A percentile compares a stretch with the other conserved stretches of the same genome.
Conservation (phyloP, 2,113 vertebrate species). For the Rhynchomys soricoides region DNA sequence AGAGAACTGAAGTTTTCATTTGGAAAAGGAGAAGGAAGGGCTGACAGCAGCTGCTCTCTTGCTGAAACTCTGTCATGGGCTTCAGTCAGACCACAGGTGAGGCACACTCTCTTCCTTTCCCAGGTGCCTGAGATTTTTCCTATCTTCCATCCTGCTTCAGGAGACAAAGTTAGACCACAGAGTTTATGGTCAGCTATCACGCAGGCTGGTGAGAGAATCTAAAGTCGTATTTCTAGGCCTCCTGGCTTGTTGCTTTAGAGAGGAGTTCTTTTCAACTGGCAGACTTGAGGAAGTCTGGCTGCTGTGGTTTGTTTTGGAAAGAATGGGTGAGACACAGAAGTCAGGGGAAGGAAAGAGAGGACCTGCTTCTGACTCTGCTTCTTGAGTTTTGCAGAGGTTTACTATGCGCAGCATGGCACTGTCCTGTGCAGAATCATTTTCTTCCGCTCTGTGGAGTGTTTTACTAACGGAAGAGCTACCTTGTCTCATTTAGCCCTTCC, state of each 20-base stretch:
- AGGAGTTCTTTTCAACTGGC: background rate
- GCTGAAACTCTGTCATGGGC: background rate
- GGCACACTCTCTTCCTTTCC: background rate
- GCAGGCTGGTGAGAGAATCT: background rate
- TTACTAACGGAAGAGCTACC: background rate
- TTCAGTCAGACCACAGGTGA: background rate
- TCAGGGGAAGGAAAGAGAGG: background rate
- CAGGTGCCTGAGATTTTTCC: background rate
- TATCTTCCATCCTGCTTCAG: background rate
- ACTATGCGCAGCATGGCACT: background rate
- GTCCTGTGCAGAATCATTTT: background rate
- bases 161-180: background rate
- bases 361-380: background rate
- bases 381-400: background rate
- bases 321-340: background rate
- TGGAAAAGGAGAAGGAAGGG: background rate
- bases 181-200: background rate
- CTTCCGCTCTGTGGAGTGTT: background rate
- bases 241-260: background rate
- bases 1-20: background rate
- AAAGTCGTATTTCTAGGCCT: background rate
- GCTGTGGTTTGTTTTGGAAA: background rate
- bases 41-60: background rate
- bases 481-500: background rate
- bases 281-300: background rate